A percentile compares a stretch with the other conserved stretches of the same genome.
Evolutionary conservation across 2,888 invertebrate genomes (phyloP).

Genomic region (Chrysomela aeneicollis): DNA sequence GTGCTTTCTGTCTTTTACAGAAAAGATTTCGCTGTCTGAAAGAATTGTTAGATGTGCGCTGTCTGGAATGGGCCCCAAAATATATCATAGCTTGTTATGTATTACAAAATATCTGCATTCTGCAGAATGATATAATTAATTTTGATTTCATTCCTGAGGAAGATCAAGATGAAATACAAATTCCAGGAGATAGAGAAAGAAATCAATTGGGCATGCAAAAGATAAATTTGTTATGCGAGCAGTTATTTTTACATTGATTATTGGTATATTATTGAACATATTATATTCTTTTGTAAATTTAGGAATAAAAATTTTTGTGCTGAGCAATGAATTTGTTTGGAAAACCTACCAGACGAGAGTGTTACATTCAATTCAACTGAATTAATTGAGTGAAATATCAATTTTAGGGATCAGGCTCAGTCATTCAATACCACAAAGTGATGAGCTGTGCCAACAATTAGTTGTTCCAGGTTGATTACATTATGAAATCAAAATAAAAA

Average conservation of each 20-base stretch:
- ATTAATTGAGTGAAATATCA: too few species aligned
- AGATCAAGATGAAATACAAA: too few species aligned
- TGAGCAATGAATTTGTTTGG: too few species aligned
- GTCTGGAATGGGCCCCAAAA: neutral
- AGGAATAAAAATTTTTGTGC: too few species aligned
- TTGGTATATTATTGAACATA: too few species aligned
- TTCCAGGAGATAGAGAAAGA: neutral
- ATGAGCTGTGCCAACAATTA: neutral
- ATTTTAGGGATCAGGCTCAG: too few species aligned
- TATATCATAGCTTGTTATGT: neutral
- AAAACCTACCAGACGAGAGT: too few species aligned
- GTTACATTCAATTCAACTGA: too few species aligned
- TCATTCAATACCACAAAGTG: too few species aligned
- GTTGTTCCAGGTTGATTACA: neutral
- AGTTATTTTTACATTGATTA: neutral
- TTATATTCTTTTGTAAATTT: too few species aligned
- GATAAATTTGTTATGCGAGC: neutral
- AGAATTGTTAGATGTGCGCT: neutral
- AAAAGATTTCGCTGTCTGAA: neutral
- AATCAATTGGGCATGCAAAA: neutral
- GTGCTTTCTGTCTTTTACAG: too few species aligned
- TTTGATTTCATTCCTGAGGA: too few species aligned
- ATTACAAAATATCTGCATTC: neutral
- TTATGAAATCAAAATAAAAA: neutral
- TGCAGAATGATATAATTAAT: neutral